These are phyloP conservation scores for Chaetoderma sp. DNA, from an alignment of 2,888 invertebrate species.

Conservation along the genomic window DNA sequence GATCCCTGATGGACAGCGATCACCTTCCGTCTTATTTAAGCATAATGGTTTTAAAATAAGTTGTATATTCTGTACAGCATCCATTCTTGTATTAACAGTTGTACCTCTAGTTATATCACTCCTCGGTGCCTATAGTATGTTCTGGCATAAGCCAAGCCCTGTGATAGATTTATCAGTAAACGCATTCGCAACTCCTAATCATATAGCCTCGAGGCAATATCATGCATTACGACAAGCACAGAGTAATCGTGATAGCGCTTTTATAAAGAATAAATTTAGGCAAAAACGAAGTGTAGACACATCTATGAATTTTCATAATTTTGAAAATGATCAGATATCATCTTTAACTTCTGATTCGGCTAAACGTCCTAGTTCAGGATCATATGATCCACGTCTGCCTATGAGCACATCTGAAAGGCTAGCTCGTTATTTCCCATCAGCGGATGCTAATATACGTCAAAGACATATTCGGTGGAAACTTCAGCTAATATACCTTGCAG, in stretches of 20 bases:
- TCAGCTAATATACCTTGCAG: conserved; percentile 55
- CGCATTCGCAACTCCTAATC: conserved; percentile 63
- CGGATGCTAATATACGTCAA: conserved; percentile 23
- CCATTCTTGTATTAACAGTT: conserved; percentile 34
- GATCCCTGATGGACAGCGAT: no score
- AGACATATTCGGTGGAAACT: conserved; percentile 40
- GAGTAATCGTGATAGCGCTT: conserved; percentile 15
- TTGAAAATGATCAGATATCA: not conserved
- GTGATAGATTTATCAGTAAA: conserved; percentile 61
- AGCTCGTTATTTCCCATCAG: no score
- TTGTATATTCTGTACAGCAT: no score
- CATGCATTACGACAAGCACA: conserved; percentile 47
- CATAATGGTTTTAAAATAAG: no score
- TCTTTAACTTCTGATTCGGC: no score
- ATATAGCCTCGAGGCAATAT: conserved; percentile 51
- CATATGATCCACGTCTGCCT: no score
- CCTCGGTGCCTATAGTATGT: conserved; percentile 47
- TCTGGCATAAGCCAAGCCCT: conserved; percentile 44
- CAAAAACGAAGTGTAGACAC: not conserved
- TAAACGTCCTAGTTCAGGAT: no score
- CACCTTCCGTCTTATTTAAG: no score
- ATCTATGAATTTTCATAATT: not conserved
- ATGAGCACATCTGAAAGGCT: no score
- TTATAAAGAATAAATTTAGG: not conserved
- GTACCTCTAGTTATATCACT: conserved; percentile 36